Conservation (phyloP, 2,888 invertebrate species). For the Mythimna vitellina region DNA sequence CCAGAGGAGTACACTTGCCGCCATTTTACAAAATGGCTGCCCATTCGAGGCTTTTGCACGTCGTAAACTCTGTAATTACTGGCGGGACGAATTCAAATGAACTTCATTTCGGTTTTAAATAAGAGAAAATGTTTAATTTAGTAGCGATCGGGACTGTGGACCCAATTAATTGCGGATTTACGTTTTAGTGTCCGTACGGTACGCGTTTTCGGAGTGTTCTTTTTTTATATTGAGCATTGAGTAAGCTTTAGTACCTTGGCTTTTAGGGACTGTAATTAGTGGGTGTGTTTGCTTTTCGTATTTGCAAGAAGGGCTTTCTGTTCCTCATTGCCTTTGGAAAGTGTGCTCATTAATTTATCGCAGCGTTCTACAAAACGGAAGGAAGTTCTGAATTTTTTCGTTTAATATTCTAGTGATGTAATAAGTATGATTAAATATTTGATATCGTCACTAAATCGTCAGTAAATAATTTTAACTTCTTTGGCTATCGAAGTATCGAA, state of each 20-base stretch:
- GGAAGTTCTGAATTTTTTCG: background rate
- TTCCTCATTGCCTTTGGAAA: background rate
- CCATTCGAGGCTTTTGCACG: slow-evolving; percentile 82
- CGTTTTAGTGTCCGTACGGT: slow-evolving; percentile 70
- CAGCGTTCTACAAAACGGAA: background rate
- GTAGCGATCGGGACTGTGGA: slow-evolving; percentile 81
- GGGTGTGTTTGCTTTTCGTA: slow-evolving; percentile 3
- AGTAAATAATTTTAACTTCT: no score
- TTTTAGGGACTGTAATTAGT: slow-evolving; percentile 48
- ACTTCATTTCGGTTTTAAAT: slow-evolving; percentile 90
- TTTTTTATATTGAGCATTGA: slow-evolving; percentile 69
- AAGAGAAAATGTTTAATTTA: slow-evolving; percentile 90
- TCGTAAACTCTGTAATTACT: slow-evolving; percentile 90
- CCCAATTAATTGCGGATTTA: slow-evolving; percentile 89
- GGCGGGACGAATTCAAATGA: slow-evolving; percentile 86
- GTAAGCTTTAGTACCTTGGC: slow-evolving; percentile 58
- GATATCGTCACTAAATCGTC: no score
- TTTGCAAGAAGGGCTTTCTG: background rate
- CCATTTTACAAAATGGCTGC: slow-evolving; percentile 83
- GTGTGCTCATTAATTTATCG: background rate
- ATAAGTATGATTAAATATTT: no score
- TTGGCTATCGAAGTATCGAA: no score
- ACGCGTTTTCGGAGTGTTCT: slow-evolving; percentile 61
- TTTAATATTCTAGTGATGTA: background rate
- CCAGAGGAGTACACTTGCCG: slow-evolving; percentile 70